A percentile compares a stretch with the other conserved stretches of the same genome.
Conservation (phyloP, 2,888 invertebrate species). For the Amblyjoppa fuscipennis region DNA sequence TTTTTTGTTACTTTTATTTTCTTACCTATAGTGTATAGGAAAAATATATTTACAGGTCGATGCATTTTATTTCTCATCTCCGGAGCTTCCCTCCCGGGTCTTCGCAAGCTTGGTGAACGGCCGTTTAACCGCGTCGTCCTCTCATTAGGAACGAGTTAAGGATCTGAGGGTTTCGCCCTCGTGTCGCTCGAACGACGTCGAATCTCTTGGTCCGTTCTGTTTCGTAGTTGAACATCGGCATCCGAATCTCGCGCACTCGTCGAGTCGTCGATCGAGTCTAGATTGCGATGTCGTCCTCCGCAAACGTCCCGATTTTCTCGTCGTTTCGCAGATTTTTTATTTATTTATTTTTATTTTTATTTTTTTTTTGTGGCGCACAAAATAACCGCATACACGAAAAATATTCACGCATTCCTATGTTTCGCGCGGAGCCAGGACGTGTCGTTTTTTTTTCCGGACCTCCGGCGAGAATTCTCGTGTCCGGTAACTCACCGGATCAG, state of each 20-base stretch:
- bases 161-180: constrained; percentile 49
- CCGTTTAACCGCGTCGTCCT: constrained; percentile 18
- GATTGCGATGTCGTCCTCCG: not conserved
- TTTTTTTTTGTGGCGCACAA: constrained; percentile 37
- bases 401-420: constrained; percentile 66
- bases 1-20: constrained; percentile 27
- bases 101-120: constrained; percentile 13
- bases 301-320: not conserved
- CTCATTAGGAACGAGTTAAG: constrained; percentile 61
- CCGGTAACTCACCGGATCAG: constrained; percentile 32
- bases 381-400: constrained; percentile 66
- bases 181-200: constrained; percentile 32
- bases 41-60: constrained; percentile 70
- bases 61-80: constrained; percentile 51
- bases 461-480: not conserved
- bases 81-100: not conserved
- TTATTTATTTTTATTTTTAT: not conserved
- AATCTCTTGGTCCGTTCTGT: constrained; percentile 50
- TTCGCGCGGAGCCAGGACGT: constrained; percentile 25
- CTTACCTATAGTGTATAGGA: constrained; percentile 59
- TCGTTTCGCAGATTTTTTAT: not conserved
- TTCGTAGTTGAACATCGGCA: constrained; percentile 15
- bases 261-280: not conserved
- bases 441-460: constrained; percentile 13
- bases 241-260: constrained; percentile 10